These are phyloP conservation scores for Notocelia uddmanniana DNA, from an alignment of 2,888 invertebrate species.

Conservation along the genomic window DNA sequence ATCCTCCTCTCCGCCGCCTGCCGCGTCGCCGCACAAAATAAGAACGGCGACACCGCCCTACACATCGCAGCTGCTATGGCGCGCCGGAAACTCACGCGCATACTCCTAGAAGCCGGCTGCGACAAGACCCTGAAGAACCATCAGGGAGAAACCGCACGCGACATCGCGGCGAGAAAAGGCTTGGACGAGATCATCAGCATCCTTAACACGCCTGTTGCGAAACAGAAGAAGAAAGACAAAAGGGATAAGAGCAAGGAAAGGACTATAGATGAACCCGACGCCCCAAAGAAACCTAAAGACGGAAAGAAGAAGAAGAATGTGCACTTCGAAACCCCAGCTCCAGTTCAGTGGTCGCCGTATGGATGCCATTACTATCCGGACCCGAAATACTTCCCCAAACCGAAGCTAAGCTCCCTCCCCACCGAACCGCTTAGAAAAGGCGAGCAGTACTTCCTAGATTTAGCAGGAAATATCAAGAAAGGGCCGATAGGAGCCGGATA, in stretches of 20 bases:
- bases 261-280: constrained; percentile 83
- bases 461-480: constrained; percentile 97
- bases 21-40: constrained; percentile 95
- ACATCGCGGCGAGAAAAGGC: constrained; percentile 95
- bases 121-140: constrained; percentile 89
- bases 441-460: constrained; percentile 97
- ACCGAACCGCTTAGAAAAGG: constrained; percentile 94
- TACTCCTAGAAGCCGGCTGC: constrained; percentile 95
- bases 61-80: constrained; percentile 98
- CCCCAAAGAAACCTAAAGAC: constrained; percentile 76
- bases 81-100: constrained; percentile 94
- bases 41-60: constrained; percentile 97
- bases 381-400: constrained; percentile 93
- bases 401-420: constrained; percentile 94
- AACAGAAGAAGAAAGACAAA: constrained; percentile 75
- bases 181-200: constrained; percentile 94
- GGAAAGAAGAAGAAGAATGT: constrained; percentile 83
- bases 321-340: constrained; percentile 80
- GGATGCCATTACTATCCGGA: constrained; percentile 97
- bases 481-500: constrained; percentile 98
- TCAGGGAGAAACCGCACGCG: constrained; percentile 95
- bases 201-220: constrained; percentile 85
- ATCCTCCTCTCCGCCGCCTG: constrained; percentile 96
- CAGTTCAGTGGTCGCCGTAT: constrained; percentile 93
- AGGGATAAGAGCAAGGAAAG: constrained; percentile 84